A percentile compares a stretch with the other conserved stretches of the same genome.
phyloP scores from a whole-genome alignment of 2,888 invertebrate genomes.

The Machimus rusticus region DNA sequence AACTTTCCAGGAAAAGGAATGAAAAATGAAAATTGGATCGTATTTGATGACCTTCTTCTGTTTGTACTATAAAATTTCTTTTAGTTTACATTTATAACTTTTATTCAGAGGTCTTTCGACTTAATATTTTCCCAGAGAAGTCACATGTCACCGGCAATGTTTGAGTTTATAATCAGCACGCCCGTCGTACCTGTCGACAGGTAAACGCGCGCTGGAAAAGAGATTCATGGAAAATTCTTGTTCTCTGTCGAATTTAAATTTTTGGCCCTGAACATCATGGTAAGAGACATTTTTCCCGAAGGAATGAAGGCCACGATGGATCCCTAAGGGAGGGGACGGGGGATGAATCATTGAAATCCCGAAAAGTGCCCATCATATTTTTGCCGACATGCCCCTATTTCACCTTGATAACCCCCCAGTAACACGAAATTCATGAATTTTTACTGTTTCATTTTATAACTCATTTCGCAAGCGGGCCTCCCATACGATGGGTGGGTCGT shows the following conservation, averaged over 20 bases:
- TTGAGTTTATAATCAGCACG: neutral
- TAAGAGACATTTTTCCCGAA: neutral
- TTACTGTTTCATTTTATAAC: conserved; percentile 28
- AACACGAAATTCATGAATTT: conserved; percentile 22
- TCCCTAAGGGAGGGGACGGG: neutral
- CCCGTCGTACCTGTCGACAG: neutral
- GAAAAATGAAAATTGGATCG: neutral
- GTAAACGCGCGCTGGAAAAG: neutral
- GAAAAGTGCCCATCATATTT: conserved; percentile 20
- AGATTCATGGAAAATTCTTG: neutral
- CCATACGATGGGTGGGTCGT: no score
- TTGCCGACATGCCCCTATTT: neutral
- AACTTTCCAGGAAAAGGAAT: no score
- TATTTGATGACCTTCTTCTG: neutral
- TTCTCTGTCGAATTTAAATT: neutral
- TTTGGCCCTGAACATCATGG: neutral
- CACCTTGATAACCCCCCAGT: conserved; percentile 6
- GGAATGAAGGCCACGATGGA: neutral
- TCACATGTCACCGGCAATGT: neutral
- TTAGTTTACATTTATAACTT: neutral
- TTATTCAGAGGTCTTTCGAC: neutral
- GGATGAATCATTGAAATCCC: conserved; percentile 21
- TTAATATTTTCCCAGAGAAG: neutral
- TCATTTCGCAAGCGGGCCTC: neutral
- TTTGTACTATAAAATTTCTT: neutral